Conservation (phyloP, 2,113 vertebrate species). For the Crotalus viridis region DNA sequence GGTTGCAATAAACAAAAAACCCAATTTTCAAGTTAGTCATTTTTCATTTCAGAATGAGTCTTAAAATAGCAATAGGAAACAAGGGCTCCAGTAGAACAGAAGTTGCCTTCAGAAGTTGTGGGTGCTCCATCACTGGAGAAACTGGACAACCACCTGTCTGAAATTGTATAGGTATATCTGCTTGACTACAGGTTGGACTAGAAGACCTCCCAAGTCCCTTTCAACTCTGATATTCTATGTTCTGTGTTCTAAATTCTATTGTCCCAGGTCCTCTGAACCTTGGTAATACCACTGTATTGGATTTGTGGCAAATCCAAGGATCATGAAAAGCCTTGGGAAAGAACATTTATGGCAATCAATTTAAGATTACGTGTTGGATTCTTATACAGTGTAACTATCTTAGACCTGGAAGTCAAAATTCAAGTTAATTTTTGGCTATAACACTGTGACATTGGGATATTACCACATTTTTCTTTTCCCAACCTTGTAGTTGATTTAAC, state of each 20-base stretch:
- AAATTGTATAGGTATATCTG: not conserved
- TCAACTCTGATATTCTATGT: not conserved
- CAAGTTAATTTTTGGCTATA: not conserved
- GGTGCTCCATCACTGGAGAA: not conserved
- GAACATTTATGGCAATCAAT: not conserved
- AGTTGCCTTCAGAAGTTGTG: not conserved
- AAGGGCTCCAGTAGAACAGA: not conserved
- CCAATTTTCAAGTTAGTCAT: not conserved
- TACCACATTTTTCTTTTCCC: not conserved
- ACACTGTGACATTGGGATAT: not conserved
- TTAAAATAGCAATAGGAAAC: not conserved
- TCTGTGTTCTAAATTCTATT: not conserved
- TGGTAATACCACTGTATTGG: not conserved
- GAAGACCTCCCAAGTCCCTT: not conserved
- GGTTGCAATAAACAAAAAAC: constrained; percentile 11
- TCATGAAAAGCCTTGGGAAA: not conserved
- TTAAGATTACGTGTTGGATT: not conserved
- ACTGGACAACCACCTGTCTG: not conserved
- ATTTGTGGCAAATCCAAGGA: not conserved
- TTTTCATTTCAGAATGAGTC: not conserved
- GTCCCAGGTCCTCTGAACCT: not conserved
- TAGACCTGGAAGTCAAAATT: not conserved
- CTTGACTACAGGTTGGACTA: not conserved
- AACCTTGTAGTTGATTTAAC: not conserved
- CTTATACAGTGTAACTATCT: not conserved